Evolutionary conservation across 2,888 invertebrate genomes (phyloP), one percentile per base, ranked within the genome.

Genomic region (Drosophila meridiana): DNA sequence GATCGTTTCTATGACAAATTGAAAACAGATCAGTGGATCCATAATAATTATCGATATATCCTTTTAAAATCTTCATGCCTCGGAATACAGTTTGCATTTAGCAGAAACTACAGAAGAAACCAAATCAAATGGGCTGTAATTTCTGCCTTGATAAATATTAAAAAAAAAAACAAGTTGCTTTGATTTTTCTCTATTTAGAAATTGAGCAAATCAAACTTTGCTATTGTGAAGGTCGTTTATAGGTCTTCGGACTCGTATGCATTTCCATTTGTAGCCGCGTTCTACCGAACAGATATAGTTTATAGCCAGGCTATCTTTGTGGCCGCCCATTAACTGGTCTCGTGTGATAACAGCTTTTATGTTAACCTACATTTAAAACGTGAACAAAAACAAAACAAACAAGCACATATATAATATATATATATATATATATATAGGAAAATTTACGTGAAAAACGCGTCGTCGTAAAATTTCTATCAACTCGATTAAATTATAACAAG

Each of bases 381-480:
- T 6, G 14, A 1, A 13, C 42, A 48, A 45, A 34, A 20, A 34
- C 32, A 5, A n/a, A 50, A 50, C 4, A 50, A 45, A 30, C 6
- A 50, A 38, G 73, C 43, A 42, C 34, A 30, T 5, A 48, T 28
- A 40, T 34, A 43, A 57, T 28, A 57, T 13, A 43, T 36, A 38
- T 9, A 50, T n/a, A 58, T 52, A 61, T n/a, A 43, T 40, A 57
- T 36, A 63, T 61, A 40, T 58, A 20, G 30, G 40, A 59, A 69
- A 71, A 68, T 68, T 69, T 81, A 82, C 82, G 86, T 82, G 83
- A 52, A 60, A 71, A 88, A 78, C 72, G 71, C 48, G 68, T 42
- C 42, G 85, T 89, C 87, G 86, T 87, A 87, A 87, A 87, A 90
- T 82, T 87, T 90, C 87, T 90, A 90, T 87, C 87, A 87, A 90